phyloP scores from a whole-genome alignment of 2,113 vertebrate species.

The Syrrhaptes paradoxus region DNA sequence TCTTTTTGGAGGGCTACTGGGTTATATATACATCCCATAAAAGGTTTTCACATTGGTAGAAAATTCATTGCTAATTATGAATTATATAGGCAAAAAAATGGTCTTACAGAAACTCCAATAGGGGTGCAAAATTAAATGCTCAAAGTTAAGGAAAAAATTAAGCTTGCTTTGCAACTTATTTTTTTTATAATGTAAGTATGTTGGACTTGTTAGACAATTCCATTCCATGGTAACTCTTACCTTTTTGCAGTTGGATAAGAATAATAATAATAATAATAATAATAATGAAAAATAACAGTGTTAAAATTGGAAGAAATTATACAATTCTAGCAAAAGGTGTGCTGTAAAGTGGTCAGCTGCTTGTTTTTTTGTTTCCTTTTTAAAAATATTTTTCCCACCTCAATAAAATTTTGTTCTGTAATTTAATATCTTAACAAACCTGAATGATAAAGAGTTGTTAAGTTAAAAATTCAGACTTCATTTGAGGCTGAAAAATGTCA shows the following conservation, averaged over 20 bases:
- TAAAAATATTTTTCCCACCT: not conserved
- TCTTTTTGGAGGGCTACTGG: not conserved
- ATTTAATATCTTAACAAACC: not conserved
- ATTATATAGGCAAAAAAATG: not conserved
- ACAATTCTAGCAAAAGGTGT: not conserved
- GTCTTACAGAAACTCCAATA: not conserved
- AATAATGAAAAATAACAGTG: not conserved
- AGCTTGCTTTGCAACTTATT: not conserved
- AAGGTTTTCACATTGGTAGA: not conserved
- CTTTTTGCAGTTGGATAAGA: not conserved
- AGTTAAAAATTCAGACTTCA: not conserved
- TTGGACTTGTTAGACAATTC: not conserved
- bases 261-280: not conserved
- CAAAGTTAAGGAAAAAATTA: not conserved
- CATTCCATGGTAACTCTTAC: not conserved
- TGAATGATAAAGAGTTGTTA: not conserved
- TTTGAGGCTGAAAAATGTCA: not conserved
- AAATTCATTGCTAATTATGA: not conserved
- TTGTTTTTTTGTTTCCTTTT: accelerated
- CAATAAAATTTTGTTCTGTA: not conserved
- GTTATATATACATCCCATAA: not conserved
- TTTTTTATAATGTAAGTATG: not conserved
- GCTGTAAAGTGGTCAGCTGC: not conserved
- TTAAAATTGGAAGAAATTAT: not conserved
- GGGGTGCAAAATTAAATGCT: not conserved